Percentiles rank a stretch among this genome's conserved stretches.
Evolutionary conservation across 1,140 invertebrate species (phyloP).

Genomic region (Goniozus legneri): DNA sequence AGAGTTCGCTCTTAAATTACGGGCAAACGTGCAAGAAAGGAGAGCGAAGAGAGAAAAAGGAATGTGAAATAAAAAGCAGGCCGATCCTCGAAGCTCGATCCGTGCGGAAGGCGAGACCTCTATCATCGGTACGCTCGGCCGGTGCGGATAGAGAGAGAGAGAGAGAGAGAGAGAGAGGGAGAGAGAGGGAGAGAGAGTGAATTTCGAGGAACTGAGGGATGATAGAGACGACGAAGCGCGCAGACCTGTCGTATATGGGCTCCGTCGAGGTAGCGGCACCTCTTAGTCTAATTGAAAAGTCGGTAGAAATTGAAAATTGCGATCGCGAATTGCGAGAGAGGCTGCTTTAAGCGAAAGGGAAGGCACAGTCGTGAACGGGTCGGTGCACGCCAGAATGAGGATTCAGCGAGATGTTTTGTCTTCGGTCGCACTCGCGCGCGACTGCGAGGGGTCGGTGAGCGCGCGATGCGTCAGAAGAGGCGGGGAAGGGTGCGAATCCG

Average conservation of each 20-base stretch:
- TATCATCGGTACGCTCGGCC: no score
- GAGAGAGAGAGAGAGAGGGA: conserved; percentile 18
- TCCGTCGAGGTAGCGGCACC: conserved; percentile 42
- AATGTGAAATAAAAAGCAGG: no score
- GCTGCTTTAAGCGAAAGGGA: conserved; percentile 42
- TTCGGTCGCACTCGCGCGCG: conserved; percentile 30
- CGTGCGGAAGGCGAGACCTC: no score
- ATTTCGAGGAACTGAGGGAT: not conserved
- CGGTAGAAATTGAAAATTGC: conserved; percentile 56
- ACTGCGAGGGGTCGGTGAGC: conserved; percentile 20
- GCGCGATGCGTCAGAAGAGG: not conserved
- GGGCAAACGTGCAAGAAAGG: no score
- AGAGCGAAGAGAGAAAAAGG: no score
- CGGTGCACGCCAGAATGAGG: conserved; percentile 48
- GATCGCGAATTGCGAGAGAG: conserved; percentile 55
- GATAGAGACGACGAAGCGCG: not conserved
- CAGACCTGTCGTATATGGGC: conserved; percentile 7
- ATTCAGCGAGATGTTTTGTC: conserved; percentile 48
- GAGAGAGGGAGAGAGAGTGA: not conserved
- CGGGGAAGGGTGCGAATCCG: conserved; percentile 31
- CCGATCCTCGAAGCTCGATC: no score
- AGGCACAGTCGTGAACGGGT: conserved; percentile 35
- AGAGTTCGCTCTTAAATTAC: no score
- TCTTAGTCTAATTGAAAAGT: conserved; percentile 57
- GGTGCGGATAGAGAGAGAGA: conserved; percentile 2